Evolutionary conservation across 2,888 invertebrate genomes (phyloP), one percentile per base, ranked within the genome.

Genomic region (Monopis laevigella): DNA sequence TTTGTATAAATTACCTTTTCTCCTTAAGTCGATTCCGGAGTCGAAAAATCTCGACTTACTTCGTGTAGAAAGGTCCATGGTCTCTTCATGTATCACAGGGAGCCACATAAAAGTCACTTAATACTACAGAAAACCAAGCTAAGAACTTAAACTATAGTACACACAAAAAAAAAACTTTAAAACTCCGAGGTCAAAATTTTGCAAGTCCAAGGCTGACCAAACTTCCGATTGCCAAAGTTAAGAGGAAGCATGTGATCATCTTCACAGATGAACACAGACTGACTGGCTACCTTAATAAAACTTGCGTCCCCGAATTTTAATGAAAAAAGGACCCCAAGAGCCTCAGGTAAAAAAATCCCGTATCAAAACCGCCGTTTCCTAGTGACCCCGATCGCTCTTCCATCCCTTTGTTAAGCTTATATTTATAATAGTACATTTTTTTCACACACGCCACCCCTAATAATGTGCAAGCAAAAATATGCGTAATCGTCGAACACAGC

Each of bases 41-140:
- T 80, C 80, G 69, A 75, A 80, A 78, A 80, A 80, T 77, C 80
- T 80, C 73, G 80, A 80, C 77, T 80, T 80, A 78, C 80, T 75
- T 65, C 80, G 55, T 59, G 77, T 59, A 48, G 80, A 75, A 46
- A 80, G 70, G 68, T 80, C 80, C 80, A 80, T 80, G 58, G 51
- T 43, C 49, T 53, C 50, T 59, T 54, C 59, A 38, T 39, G 35
- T 40, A 34, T 41, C 26, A 14, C 43, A 46, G 40, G 30, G 35
- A 21, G 30, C 26, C 16, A 44, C 39, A 41, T 44, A 42, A 42
- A 30, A 41, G 16, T 29, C 29, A 40, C 19, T 30, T 16, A 27
- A 10, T 18, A 40, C 19, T 36, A 14, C 5, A 16, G 3, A 27
- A n/a, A 21, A 35, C 10, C 10, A 17, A 29, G 8, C 5, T 29